Percentiles rank a stretch among this genome's conserved stretches.
Evolutionary conservation across 1,140 invertebrate species (phyloP).

Genomic region (Drosophila takahashii): DNA sequence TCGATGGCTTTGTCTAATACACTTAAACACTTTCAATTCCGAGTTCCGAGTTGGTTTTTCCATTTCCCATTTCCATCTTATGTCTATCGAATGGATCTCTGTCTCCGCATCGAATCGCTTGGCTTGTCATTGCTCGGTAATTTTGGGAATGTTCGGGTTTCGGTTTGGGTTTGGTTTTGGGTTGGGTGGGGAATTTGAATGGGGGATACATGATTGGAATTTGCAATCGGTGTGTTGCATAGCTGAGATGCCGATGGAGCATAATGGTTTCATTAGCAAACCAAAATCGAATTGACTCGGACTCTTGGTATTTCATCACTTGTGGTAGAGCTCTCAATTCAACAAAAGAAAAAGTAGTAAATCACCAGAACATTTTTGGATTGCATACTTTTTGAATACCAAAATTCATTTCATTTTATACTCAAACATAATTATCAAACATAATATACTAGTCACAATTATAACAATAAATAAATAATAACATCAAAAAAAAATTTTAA

Average conservation of each 20-base stretch:
- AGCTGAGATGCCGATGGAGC: constrained; percentile 10
- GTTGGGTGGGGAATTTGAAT: neutral
- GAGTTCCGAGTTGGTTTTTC: constrained; percentile 19
- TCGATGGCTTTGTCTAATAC: constrained; percentile 36
- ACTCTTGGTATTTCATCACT: neutral
- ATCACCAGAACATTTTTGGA: too few relatives aligned
- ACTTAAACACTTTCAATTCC: constrained; percentile 57
- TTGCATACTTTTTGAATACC: too few relatives aligned
- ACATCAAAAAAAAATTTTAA: too few relatives aligned
- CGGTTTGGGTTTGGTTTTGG: neutral
- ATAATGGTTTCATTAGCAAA: constrained; percentile 51
- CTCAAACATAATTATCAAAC: too few relatives aligned
- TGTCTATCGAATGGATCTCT: constrained; percentile 13
- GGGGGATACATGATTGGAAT: constrained; percentile 63
- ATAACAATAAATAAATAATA: too few relatives aligned
- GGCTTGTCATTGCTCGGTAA: constrained; percentile 46
- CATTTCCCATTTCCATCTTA: constrained; percentile 1
- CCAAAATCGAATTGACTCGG: constrained; percentile 15
- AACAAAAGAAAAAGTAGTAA: too few relatives aligned
- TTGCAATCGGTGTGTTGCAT: constrained; percentile 47
- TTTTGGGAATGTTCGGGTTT: constrained; percentile 16
- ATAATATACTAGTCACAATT: too few relatives aligned
- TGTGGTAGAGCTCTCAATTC: neutral
- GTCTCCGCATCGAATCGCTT: constrained; percentile 21
- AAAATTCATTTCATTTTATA: too few relatives aligned